Conservation (phyloP, 2,797 vertebrate species). For the Clarias pachynema region DNA sequence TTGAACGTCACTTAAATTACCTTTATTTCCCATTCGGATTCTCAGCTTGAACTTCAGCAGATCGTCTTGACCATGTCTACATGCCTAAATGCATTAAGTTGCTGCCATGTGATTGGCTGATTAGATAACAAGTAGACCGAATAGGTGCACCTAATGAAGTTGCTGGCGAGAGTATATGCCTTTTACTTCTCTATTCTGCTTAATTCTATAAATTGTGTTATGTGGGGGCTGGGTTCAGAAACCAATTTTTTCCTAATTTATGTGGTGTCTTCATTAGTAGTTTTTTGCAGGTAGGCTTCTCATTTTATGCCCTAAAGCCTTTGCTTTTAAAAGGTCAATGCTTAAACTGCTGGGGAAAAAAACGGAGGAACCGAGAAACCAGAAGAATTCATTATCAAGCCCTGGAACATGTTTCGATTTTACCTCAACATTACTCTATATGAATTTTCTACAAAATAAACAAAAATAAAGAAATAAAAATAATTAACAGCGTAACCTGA, state of each 20-base stretch:
- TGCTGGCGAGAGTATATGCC: too few relatives aligned
- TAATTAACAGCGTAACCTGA: background rate
- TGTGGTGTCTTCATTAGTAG: slow-evolving; percentile 33
- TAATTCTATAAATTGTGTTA: background rate
- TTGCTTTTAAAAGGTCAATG: slow-evolving; percentile 24
- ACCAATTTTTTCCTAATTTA: slow-evolving; percentile 13
- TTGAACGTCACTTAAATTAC: too few relatives aligned
- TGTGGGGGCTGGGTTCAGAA: background rate
- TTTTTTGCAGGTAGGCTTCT: slow-evolving; percentile 17
- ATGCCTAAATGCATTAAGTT: too few relatives aligned
- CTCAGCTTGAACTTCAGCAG: too few relatives aligned
- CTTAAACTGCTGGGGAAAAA: background rate
- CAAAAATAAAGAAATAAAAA: background rate
- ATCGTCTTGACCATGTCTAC: too few relatives aligned
- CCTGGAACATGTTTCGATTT: background rate
- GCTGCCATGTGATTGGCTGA: too few relatives aligned
- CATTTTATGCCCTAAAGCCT: slow-evolving; percentile 26
- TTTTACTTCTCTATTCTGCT: slow-evolving; percentile 4
- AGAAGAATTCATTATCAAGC: background rate
- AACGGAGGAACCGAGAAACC: background rate
- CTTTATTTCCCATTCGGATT: too few relatives aligned
- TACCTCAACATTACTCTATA: background rate
- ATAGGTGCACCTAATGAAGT: too few relatives aligned
- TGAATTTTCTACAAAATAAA: background rate
- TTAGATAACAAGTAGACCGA: too few relatives aligned